These are phyloP conservation scores for Bombyx mandarina DNA, from an alignment of 1,140 invertebrate genomes.

Conservation along the genomic window DNA sequence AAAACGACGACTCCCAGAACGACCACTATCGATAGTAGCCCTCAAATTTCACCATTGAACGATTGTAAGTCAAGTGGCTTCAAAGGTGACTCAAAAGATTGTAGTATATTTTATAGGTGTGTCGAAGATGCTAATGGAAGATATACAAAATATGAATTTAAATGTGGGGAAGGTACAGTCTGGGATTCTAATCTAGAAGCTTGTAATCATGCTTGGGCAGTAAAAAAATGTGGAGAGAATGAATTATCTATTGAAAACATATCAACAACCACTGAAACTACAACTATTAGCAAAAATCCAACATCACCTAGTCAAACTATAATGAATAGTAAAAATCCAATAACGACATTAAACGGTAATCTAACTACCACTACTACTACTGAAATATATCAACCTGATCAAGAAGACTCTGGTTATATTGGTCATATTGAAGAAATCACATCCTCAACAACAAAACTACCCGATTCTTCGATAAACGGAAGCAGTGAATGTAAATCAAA, in stretches of 20 bases:
- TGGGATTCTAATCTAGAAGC: conserved; percentile 74
- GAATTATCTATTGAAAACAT: neutral
- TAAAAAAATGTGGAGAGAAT: conserved; percentile 68
- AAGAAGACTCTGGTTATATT: too few relatives aligned
- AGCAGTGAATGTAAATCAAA: conserved; percentile 7
- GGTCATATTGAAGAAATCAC: neutral
- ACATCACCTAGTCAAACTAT: conserved; percentile 17
- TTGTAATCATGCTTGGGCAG: conserved; percentile 75
- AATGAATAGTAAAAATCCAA: conserved; percentile 17
- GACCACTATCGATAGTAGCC: too few relatives aligned
- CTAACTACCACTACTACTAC: too few relatives aligned
- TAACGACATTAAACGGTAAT: neutral
- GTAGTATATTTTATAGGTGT: conserved; percentile 80
- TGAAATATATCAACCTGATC: too few relatives aligned
- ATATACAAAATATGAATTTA: conserved; percentile 75
- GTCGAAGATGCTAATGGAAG: conserved; percentile 73
- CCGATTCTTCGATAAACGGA: conserved; percentile 6
- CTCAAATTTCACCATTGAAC: conserved; percentile 2
- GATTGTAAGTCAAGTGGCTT: conserved; percentile 70
- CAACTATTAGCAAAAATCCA: conserved; percentile 17
- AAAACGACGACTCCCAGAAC: too few relatives aligned
- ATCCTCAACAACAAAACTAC: neutral
- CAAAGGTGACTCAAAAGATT: conserved; percentile 73
- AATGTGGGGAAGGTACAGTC: conserved; percentile 76
- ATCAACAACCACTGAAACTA: neutral